Evolutionary conservation across 2,797 vertebrate genomes (phyloP).

Genomic region (Notolabrus celidotus): DNA sequence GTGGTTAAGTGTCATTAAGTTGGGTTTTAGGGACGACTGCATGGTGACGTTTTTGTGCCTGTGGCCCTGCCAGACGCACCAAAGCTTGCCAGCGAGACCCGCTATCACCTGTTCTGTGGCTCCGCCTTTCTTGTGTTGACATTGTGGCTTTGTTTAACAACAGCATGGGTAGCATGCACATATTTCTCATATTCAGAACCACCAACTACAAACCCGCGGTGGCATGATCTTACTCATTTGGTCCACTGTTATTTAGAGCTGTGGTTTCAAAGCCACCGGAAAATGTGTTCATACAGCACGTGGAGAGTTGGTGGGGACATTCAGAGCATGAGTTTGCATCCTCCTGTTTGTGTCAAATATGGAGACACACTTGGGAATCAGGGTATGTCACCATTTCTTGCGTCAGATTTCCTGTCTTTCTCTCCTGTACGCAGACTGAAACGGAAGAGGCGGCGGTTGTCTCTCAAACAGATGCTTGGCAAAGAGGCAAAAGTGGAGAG

Average conservation of each 20-base stretch:
- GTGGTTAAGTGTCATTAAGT: too few relatives aligned
- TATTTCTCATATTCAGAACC: not conserved
- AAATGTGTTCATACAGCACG: conserved; percentile 8
- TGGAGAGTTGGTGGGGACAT: not conserved
- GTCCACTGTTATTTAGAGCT: not conserved
- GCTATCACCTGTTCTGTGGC: not conserved
- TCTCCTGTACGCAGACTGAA: conserved; percentile 40
- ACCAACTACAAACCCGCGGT: not conserved
- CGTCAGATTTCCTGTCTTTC: conserved; percentile 76
- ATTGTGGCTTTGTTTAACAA: too few relatives aligned
- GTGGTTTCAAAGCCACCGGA: not conserved
- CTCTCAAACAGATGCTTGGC: conserved; percentile 46
- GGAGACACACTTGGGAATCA: conserved; percentile 12
- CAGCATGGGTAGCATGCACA: not conserved
- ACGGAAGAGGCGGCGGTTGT: conserved; percentile 38
- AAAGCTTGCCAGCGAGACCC: too few relatives aligned
- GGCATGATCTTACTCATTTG: conserved; percentile 14
- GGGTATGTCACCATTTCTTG: conserved; percentile 46
- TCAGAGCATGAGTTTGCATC: conserved; percentile 34
- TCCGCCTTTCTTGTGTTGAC: not conserved
- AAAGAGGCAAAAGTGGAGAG: conserved; percentile 2
- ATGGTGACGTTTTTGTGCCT: too few relatives aligned
- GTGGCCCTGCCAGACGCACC: too few relatives aligned
- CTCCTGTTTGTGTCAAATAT: conserved; percentile 30
- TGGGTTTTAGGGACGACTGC: too few relatives aligned